A percentile compares a stretch with the other conserved stretches of the same genome.
phyloP scores from a whole-genome alignment of 2,797 vertebrate species.

The Glyptemys insculpta region DNA sequence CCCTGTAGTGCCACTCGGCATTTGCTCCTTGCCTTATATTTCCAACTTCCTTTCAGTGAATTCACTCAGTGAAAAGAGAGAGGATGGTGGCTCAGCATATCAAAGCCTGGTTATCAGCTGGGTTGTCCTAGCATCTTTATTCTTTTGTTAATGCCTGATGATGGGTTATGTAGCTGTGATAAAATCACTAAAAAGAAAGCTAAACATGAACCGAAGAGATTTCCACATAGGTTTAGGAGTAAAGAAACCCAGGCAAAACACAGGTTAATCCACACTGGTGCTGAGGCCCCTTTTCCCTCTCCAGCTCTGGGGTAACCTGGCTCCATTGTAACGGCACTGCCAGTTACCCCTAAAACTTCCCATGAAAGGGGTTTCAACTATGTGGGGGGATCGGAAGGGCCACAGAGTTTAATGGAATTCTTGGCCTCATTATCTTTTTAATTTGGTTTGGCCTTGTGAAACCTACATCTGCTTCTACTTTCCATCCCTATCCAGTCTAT shows the following conservation, averaged over 20 bases:
- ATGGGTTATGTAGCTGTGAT: slow-evolving; percentile 73
- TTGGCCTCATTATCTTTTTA: background rate
- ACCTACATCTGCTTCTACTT: background rate
- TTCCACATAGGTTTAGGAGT: slow-evolving; percentile 38
- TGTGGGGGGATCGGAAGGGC: background rate
- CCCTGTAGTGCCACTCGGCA: slow-evolving; percentile 79
- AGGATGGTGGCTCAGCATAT: slow-evolving; percentile 75
- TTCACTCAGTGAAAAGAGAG: slow-evolving; percentile 76
- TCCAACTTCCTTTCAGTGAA: slow-evolving; percentile 79
- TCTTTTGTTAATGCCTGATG: slow-evolving; percentile 77
- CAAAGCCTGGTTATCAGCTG: slow-evolving; percentile 77
- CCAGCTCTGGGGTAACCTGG: fast-evolving
- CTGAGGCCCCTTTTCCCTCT: background rate
- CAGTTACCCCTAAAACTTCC: background rate
- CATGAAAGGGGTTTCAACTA: background rate
- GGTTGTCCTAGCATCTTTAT: slow-evolving; percentile 76
- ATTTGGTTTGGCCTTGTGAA: background rate
- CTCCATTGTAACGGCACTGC: background rate
- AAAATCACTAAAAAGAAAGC: slow-evolving; percentile 68
- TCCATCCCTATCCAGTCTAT: background rate
- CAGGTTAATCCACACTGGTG: background rate
- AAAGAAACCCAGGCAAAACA: background rate
- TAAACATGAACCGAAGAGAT: slow-evolving; percentile 69
- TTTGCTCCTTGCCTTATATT: slow-evolving; percentile 82
- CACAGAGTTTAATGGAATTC: background rate